Conservation (phyloP, 2,888 invertebrate species). For the Phrixothrix hirtus region DNA sequence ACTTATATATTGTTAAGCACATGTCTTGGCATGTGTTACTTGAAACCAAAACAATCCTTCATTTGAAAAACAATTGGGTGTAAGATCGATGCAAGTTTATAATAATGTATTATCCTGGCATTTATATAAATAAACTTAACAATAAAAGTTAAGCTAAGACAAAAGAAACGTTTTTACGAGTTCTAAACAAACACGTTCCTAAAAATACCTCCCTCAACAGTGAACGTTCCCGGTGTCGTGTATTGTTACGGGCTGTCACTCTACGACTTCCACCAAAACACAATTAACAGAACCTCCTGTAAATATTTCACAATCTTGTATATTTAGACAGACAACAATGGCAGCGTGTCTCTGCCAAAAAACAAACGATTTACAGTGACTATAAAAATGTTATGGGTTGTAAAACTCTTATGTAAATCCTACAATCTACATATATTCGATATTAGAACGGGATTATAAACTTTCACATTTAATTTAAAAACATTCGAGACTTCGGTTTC, state of each 20-base stretch:
- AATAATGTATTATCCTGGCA: slow-evolving; percentile 34
- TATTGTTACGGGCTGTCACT: slow-evolving; percentile 40
- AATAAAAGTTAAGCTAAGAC: slow-evolving; percentile 29
- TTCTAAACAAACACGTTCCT: slow-evolving; percentile 36
- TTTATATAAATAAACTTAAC: slow-evolving; percentile 34
- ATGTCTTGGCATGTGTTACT: slow-evolving; percentile 6
- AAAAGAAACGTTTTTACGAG: slow-evolving; percentile 27
- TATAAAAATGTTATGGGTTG: slow-evolving; percentile 24
- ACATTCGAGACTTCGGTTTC: background rate
- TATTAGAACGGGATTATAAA: slow-evolving; percentile 2
- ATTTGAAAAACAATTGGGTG: slow-evolving; percentile 12
- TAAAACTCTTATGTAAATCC: slow-evolving; percentile 1
- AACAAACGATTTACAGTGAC: slow-evolving; percentile 13
- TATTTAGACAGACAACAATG: slow-evolving; percentile 34
- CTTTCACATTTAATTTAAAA: slow-evolving; percentile 1
- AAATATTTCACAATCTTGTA: slow-evolving; percentile 36
- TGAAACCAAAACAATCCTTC: slow-evolving; percentile 2
- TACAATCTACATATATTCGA: background rate
- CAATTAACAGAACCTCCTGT: slow-evolving; percentile 38
- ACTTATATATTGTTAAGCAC: slow-evolving; percentile 23
- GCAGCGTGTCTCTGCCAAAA: slow-evolving; percentile 26
- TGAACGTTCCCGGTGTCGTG: slow-evolving; percentile 29
- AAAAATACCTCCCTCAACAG: slow-evolving; percentile 35
- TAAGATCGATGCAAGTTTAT: slow-evolving; percentile 6
- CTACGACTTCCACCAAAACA: slow-evolving; percentile 35